Evolutionary conservation across 1,140 invertebrate species (phyloP).

Genomic region (Diorhabda elongata): DNA sequence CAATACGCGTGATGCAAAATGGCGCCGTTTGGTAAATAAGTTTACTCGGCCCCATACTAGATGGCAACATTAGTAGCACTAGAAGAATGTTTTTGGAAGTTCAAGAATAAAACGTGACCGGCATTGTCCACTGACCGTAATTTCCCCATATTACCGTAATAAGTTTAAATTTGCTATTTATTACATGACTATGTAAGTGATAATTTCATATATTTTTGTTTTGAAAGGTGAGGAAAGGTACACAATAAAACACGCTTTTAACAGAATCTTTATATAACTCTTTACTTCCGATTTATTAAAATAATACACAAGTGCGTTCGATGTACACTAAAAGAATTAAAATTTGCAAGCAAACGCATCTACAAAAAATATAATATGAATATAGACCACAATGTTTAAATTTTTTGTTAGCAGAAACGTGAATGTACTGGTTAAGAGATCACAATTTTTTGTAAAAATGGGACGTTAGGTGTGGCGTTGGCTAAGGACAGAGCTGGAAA

Average conservation of each 20-base stretch:
- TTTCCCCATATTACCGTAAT: too few relatives aligned
- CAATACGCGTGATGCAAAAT: too few relatives aligned
- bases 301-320: slow-evolving; percentile 45
- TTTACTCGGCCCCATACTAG: too few relatives aligned
- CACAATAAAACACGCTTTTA: slow-evolving; percentile 17
- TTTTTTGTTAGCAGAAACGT: slow-evolving; percentile 34
- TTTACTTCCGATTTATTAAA: slow-evolving; percentile 36
- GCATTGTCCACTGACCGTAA: too few relatives aligned
- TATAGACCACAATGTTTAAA: slow-evolving; percentile 38
- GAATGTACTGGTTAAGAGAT: slow-evolving; percentile 38
- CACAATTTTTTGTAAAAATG: slow-evolving; percentile 37
- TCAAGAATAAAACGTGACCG: too few relatives aligned
- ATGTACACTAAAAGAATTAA: slow-evolving; percentile 46
- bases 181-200: too few relatives aligned
- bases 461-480: slow-evolving; percentile 28
- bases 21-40: too few relatives aligned
- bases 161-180: too few relatives aligned
- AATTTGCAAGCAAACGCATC: slow-evolving; percentile 45
- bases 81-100: too few relatives aligned
- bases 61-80: too few relatives aligned
- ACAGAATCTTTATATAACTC: slow-evolving; percentile 42
- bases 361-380: slow-evolving; percentile 45
- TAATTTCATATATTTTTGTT: too few relatives aligned
- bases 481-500: slow-evolving; percentile 9
- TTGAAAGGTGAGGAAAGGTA: too few relatives aligned